These are phyloP conservation scores for Epizoanthus stellaris DNA, from an alignment of 92 coral and sea anemone genomes.

Conservation along the genomic window DNA sequence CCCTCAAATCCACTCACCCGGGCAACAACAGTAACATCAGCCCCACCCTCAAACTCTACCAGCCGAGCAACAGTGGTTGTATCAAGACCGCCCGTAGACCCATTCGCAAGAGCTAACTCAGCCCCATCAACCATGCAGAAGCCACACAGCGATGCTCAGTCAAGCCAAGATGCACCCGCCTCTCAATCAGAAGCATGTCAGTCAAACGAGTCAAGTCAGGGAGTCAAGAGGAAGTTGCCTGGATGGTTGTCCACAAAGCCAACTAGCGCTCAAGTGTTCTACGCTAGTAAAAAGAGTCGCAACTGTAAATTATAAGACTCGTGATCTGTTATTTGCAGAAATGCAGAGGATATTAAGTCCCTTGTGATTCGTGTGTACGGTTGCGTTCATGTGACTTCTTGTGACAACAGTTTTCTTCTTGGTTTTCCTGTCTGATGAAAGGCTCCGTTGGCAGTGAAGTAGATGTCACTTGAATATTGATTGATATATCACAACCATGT, in stretches of 20 bases:
- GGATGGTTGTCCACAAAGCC: conserved; percentile 75
- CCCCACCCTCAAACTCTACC: too few species aligned
- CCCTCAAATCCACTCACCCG: too few species aligned
- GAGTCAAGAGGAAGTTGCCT: conserved; percentile 82
- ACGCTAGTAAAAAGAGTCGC: conserved; percentile 35
- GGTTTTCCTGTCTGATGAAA: too few species aligned
- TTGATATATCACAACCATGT: too few species aligned
- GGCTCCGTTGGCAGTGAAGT: too few species aligned
- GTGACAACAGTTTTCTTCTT: too few species aligned
- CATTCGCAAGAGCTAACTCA: conserved; percentile 12
- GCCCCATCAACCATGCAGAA: neutral
- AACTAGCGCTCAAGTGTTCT: conserved; percentile 17
- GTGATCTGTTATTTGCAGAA: neutral
- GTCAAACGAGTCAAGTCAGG: conserved; percentile 58
- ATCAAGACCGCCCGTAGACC: neutral
- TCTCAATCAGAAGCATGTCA: conserved; percentile 12
- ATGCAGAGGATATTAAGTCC: too few species aligned
- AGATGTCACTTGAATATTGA: too few species aligned
- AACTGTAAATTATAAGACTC: conserved; percentile 37
- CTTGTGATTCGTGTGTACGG: too few species aligned
- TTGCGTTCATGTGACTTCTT: too few species aligned
- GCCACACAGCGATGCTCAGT: neutral
- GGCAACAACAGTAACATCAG: too few species aligned
- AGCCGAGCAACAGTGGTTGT: neutral
- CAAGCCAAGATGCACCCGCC: neutral